Evolutionary conservation across 2,113 vertebrate species (phyloP).

Genomic region (Ptilonorhynchus violaceus): DNA sequence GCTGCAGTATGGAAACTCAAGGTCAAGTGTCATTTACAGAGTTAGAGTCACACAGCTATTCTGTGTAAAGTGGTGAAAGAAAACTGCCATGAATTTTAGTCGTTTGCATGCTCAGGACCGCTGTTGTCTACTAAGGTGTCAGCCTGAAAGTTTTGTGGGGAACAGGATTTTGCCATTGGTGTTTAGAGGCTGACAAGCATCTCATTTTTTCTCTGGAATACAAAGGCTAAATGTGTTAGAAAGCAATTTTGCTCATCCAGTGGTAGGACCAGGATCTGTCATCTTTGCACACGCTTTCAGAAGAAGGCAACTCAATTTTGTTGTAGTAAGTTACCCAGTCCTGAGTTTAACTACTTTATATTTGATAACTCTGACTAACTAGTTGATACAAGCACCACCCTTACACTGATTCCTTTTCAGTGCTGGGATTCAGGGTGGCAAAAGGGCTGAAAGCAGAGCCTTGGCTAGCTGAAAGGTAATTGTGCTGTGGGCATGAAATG

Average conservation of each 20-base stretch:
- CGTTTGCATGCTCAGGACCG: neutral
- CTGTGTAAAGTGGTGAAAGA: neutral
- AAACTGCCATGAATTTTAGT: neutral
- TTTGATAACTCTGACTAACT: neutral
- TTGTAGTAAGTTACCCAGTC: neutral
- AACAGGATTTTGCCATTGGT: neutral
- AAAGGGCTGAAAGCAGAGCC: neutral
- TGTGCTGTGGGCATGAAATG: neutral
- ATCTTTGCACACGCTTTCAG: neutral
- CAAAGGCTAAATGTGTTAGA: neutral
- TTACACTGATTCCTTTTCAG: neutral
- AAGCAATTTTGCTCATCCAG: neutral
- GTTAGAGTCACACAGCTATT: neutral
- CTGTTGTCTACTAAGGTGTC: neutral
- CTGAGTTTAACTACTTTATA: neutral
- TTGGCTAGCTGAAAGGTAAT: neutral
- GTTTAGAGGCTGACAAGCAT: neutral
- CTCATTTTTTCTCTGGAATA: neutral
- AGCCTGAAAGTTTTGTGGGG: neutral
- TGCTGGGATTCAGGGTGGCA: neutral
- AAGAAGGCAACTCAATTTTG: neutral
- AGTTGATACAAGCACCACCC: neutral
- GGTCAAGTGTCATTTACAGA: neutral
- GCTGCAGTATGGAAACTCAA: neutral
- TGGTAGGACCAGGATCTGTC: neutral